Conservation (phyloP, 2,797 vertebrate species). For the Carcharodon carcharias region DNA sequence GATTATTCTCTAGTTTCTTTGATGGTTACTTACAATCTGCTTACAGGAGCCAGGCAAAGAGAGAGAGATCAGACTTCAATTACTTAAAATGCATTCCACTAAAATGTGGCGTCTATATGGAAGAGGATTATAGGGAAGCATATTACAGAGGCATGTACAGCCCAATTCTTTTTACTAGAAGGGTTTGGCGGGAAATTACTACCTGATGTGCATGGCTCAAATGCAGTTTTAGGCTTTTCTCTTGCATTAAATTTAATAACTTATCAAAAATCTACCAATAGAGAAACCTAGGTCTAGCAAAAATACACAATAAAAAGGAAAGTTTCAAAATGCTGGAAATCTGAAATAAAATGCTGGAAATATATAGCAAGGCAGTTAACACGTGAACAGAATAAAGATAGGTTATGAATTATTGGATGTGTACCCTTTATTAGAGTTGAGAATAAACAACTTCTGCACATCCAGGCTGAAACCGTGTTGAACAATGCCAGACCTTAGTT, state of each 20-base stretch:
- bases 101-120: background rate
- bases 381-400: background rate
- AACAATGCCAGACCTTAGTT: background rate
- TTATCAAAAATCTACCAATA: background rate
- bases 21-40: background rate
- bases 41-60: background rate
- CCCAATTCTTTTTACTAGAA: background rate
- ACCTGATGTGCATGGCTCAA: background rate
- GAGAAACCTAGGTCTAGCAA: background rate
- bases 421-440: background rate
- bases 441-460: background rate
- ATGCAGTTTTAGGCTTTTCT: background rate
- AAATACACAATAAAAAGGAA: background rate
- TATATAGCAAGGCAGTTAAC: background rate
- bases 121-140: background rate
- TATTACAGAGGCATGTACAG: background rate
- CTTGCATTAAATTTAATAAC: background rate
- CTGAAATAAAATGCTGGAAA: background rate
- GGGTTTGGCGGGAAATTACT: background rate
- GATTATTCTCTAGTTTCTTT: background rate
- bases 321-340: background rate
- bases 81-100: slow-evolving; percentile 7
- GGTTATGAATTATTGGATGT: background rate
- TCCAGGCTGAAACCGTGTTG: background rate
- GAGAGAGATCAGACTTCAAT: background rate